Conservation (phyloP, 2,888 invertebrate genomes). For the Agrochola macilenta region DNA sequence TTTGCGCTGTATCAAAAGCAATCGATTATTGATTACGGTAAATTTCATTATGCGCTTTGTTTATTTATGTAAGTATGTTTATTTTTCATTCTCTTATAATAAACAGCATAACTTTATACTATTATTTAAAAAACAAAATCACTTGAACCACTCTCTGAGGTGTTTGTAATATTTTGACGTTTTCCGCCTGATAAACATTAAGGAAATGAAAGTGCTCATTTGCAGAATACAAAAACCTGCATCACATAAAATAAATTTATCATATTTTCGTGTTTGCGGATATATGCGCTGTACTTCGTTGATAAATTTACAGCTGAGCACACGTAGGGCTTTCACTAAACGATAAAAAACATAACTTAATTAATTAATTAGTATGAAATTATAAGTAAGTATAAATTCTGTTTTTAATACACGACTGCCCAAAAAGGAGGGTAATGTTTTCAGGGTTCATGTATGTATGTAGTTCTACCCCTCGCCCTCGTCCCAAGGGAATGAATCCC, state of each 20-base stretch:
- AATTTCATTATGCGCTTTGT: constrained; percentile 1
- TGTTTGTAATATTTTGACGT: neutral
- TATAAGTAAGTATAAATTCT: neutral
- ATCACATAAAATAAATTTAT: constrained; percentile 8
- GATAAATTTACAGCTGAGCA: constrained; percentile 8
- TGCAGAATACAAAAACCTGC: constrained; percentile 4
- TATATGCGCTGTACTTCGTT: neutral
- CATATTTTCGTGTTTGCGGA: constrained; percentile 4
- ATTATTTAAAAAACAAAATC: neutral
- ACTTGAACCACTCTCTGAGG: neutral
- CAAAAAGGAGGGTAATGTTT: too few species aligned
- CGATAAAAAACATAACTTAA: neutral
- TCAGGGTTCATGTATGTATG: too few species aligned
- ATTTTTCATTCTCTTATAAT: neutral
- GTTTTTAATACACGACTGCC: neutral
- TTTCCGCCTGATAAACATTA: constrained; percentile 7
- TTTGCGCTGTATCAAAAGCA: constrained; percentile 22
- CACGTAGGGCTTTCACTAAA: neutral
- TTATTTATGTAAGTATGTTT: neutral
- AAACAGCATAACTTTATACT: neutral
- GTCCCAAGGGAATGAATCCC: neutral
- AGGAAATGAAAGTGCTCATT: constrained; percentile 19
- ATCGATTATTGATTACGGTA: constrained; percentile 33
- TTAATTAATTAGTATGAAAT: constrained; percentile 2
- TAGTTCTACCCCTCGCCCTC: neutral